Conservation (phyloP, 2,113 vertebrate species). For the Donacobius atricapilla region DNA sequence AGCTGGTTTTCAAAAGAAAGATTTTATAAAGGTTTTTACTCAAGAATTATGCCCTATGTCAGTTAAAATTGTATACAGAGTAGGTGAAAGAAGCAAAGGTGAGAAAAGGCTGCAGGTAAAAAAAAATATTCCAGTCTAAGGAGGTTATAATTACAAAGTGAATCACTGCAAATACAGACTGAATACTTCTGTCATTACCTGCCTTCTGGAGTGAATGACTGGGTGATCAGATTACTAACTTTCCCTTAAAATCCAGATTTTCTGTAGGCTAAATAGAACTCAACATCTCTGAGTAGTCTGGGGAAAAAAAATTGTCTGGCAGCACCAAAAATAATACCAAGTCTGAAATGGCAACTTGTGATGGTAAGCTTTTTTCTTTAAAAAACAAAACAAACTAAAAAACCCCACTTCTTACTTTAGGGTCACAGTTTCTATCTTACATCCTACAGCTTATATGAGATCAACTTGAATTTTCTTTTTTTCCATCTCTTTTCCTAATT, state of each 20-base stretch:
- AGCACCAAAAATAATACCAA: not conserved
- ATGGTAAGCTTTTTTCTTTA: not conserved
- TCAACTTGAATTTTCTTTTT: not conserved
- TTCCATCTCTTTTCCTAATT: not conserved
- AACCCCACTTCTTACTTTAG: not conserved
- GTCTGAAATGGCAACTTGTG: not conserved
- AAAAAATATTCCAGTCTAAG: not conserved
- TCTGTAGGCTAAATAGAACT: not conserved
- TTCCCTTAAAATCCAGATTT: not conserved
- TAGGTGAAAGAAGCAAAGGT: not conserved
- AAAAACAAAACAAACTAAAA: too few species aligned
- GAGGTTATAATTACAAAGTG: not conserved
- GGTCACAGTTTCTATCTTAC: not conserved
- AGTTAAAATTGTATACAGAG: not conserved
- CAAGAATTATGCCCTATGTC: not conserved
- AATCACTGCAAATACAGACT: not conserved
- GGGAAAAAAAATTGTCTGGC: not conserved
- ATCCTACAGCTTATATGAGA: not conserved
- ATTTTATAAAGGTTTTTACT: not conserved
- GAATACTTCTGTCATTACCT: not conserved
- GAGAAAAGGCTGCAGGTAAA: not conserved
- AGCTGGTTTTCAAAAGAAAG: not conserved
- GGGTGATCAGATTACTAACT: not conserved
- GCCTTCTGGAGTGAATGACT: not conserved
- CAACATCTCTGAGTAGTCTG: not conserved